Evolutionary conservation across 2,888 invertebrate species (phyloP), one percentile per base, ranked within the genome.

Genomic region (Epistrophe eligans): DNA sequence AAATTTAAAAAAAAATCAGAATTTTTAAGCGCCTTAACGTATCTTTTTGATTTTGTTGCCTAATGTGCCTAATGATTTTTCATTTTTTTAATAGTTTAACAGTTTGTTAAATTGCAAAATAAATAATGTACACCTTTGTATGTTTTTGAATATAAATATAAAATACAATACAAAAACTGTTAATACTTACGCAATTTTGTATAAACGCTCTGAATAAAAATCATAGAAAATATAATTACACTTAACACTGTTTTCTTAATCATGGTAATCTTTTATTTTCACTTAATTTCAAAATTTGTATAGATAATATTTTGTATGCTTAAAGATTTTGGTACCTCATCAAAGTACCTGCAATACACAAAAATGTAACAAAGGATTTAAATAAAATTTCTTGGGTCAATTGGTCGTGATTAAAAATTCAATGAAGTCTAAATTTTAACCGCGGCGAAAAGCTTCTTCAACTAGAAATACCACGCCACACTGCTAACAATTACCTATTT

Each of bases 141-240:
- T 32, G 32, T 4, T 5, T 32, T 32, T 7, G 0, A 32, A 32
- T 32, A 32, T 6, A 32, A 4, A 28, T 2, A 4, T 4, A 2
- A 32, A 32, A 32, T 24, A 3, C 24, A 32, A 5, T 32, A 0
- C 32, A 6, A 6, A 32, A 32, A 32, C 32, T 32, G 32, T 32
- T 6, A 32, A 32, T 32, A 32, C 84, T 84, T 74, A 84, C 84
- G 84, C 76, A 84, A 80, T 11, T 79, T 77, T 1, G 84, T 11
- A 24, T 45, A 58, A 11, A 15, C 79, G 48, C 58, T 13, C 10
- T 76, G 84, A 66, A 72, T 72, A 32, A 28, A 60, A 67, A 80
- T 45, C 11, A 43, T 10, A 35, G 77, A 45, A 15, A 15, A 4
- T 60, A 72, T 8, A 10, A 67, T 76, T 66, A 84, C 50, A 84